Base-by-base conservation (phyloP, 2,797 vertebrate genomes). In the Bucorvus abyssinicus region DNA sequence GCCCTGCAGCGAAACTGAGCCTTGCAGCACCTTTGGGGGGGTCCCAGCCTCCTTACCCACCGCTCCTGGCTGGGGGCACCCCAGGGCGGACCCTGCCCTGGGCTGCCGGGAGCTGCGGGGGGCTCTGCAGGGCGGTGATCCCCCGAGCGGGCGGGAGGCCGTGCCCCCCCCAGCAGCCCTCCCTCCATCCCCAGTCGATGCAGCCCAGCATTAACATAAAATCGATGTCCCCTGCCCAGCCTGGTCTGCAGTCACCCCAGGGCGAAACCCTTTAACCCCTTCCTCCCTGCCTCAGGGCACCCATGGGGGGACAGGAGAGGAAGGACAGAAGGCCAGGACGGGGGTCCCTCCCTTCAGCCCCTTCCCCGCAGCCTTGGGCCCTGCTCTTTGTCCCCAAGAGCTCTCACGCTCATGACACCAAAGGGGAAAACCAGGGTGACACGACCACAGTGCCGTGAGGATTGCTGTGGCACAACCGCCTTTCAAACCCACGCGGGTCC, bases 181-280 rank as follows among this genome's bases (percentile, higher is more conserved):
- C 22, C 40, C 70, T 70, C 32, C 53, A 4, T 10, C 59, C 30
- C 50, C 9, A 64, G 36, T 93, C 73, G 7, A 90, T 90, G 34
- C 38, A 42, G 61, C 75, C 26, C 84, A 24, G 21, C 36, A 89
- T 94, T 94, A 92, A 45, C 91, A 96, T 77, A 67, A 96, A 95
- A 96, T 94, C 95, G 29, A 96, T 95, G 91, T 11, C 71, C 34
- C 34, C 47, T 74, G 27, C 78, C 60, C 76, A 81, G 73, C 59
- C 64, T 76, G 45, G 90, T 38, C 84, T 12, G 49, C 8, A 29
- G 87, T 44, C 92, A n/a, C 71, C 79, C 75, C 36, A 8, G 78
- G 81, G 89, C 29, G 18, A 89, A 88, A 70, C 85, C 74, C 78
- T 90, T 86, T 92, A 59, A 92, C 86, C 65, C 78, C n/a, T 87